These are phyloP conservation scores for Papilio dardanus DNA, from an alignment of 1,140 invertebrate species.

Conservation along the genomic window DNA sequence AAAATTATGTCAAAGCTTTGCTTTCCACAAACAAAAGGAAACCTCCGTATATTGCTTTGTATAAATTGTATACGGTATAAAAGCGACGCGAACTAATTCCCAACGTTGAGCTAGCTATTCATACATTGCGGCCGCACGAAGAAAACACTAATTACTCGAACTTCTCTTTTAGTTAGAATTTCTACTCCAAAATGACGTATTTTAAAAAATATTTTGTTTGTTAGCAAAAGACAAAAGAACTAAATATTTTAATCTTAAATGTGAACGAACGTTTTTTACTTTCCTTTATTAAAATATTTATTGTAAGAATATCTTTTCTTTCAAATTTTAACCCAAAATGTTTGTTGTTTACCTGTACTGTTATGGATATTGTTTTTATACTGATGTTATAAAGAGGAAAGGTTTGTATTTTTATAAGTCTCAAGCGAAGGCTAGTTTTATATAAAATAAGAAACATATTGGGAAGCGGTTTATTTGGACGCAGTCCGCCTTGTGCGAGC, in stretches of 20 bases:
- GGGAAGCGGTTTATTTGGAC: not conserved
- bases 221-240: not conserved
- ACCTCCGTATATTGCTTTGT: not conserved
- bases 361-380: too few relatives aligned
- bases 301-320: too few relatives aligned
- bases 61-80: not conserved
- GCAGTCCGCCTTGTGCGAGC: not conserved
- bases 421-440: too few relatives aligned
- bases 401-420: too few relatives aligned
- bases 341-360: too few relatives aligned
- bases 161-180: not conserved
- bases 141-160: slow-evolving; percentile 16
- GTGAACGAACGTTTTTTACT: not conserved
- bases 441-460: not conserved
- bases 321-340: too few relatives aligned
- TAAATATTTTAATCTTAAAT: not conserved
- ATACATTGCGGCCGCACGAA: not conserved
- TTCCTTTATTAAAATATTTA: not conserved
- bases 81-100: not conserved
- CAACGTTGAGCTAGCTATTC: not conserved
- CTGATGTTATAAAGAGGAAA: too few relatives aligned
- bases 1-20: not conserved
- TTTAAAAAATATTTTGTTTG: not conserved
- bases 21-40: not conserved
- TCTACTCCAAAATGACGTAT: not conserved